phyloP scores from a whole-genome alignment of 2,888 invertebrate species.

The Lepidochitona cinerea region DNA sequence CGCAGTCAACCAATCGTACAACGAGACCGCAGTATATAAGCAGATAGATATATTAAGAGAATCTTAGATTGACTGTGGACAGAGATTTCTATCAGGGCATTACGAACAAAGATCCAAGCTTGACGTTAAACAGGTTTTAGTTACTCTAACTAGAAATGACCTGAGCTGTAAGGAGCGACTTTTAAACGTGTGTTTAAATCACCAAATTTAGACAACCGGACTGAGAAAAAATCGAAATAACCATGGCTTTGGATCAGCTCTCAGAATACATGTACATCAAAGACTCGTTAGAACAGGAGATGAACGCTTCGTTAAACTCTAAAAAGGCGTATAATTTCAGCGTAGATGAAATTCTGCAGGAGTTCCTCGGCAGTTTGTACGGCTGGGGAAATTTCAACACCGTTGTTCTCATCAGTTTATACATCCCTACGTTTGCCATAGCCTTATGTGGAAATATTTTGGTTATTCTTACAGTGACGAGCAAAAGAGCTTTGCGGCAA shows the following conservation, averaged over 20 bases:
- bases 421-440: slow-evolving; percentile 56
- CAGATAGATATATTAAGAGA: no score
- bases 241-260: not conserved
- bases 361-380: slow-evolving; percentile 41
- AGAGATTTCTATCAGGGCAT: no score
- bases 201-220: no score
- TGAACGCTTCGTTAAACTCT: not conserved
- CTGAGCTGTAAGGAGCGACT: no score
- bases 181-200: no score
- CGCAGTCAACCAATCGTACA: no score
- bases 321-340: slow-evolving; percentile 3
- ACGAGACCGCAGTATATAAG: no score
- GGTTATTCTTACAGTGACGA: slow-evolving; percentile 57
- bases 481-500: slow-evolving; percentile 49
- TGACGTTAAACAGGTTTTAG: no score
- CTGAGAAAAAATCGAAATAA: no score
- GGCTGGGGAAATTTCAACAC: slow-evolving; percentile 46
- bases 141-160: no score
- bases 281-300: not conserved
- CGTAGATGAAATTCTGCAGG: slow-evolving; percentile 40
- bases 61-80: no score
- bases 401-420: slow-evolving; percentile 54
- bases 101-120: no score
- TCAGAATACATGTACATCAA: not conserved
- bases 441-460: slow-evolving; percentile 60